A percentile compares a stretch with the other conserved stretches of the same genome.
Evolutionary conservation across 2,888 invertebrate genomes (phyloP).

Genomic region (Chrysolina oricalcia): DNA sequence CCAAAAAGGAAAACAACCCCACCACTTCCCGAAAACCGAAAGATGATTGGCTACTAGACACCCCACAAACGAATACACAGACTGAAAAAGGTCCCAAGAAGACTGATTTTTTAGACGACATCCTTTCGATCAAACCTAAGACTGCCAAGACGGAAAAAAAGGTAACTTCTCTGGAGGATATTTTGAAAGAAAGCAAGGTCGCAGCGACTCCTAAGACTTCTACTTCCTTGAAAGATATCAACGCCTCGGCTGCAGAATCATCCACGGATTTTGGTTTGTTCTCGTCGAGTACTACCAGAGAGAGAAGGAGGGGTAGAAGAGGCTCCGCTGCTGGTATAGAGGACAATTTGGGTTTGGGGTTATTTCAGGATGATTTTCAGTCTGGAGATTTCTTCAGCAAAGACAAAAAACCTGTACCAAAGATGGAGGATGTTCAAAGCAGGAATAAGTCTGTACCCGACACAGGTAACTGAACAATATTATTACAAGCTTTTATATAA

Average conservation of each 20-base stretch:
- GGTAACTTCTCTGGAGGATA: constrained; percentile 65
- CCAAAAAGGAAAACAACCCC: constrained; percentile 39
- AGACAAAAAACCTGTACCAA: constrained; percentile 39
- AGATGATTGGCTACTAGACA: constrained; percentile 64
- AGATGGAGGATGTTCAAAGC: constrained; percentile 26
- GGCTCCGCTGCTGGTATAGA: constrained; percentile 68
- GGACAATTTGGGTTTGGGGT: constrained; percentile 76
- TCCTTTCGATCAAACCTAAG: constrained; percentile 60
- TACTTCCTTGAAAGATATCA: constrained; percentile 40
- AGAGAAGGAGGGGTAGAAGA: constrained; percentile 62
- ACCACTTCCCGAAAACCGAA: constrained; percentile 39
- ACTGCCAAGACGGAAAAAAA: constrained; percentile 57
- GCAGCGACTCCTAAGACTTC: constrained; percentile 31
- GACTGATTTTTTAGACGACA: constrained; percentile 65
- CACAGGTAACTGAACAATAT: neutral
- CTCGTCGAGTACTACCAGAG: neutral
- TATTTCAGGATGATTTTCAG: constrained; percentile 61
- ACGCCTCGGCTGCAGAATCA: constrained; percentile 35
- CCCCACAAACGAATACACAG: constrained; percentile 51
- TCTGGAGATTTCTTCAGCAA: constrained; percentile 47
- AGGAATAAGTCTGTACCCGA: constrained; percentile 23
- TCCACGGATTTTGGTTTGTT: constrained; percentile 39
- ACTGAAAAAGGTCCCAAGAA: constrained; percentile 59
- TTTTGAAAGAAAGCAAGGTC: constrained; percentile 64
- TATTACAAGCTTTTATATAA: neutral